A percentile compares a stretch with the other conserved stretches of the same genome.
Conservation (phyloP, 2,113 vertebrate species). For the Istiophorus platypterus region DNA sequence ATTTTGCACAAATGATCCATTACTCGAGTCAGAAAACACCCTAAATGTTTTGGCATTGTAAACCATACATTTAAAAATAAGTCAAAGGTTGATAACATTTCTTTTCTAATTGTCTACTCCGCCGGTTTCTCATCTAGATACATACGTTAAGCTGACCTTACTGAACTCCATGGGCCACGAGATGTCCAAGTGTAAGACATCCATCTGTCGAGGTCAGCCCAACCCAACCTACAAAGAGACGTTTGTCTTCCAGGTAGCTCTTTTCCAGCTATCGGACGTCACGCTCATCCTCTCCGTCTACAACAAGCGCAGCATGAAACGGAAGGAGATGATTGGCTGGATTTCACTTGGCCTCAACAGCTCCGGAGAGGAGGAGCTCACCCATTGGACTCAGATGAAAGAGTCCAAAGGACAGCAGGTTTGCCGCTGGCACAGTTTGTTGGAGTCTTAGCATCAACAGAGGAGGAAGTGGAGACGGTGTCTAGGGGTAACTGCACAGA, state of each 20-base stretch:
- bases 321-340: conserved; percentile 99
- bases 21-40: background rate
- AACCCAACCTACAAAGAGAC: conserved; percentile 98
- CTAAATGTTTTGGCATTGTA: background rate
- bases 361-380: conserved; percentile 96
- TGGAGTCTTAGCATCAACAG: conserved; percentile 89
- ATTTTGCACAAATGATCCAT: conserved; percentile 64
- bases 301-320: conserved; percentile 98
- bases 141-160: conserved; percentile 95
- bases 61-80: background rate
- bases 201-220: conserved; percentile 94
- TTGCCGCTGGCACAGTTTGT: conserved; percentile 94
- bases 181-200: conserved; percentile 99
- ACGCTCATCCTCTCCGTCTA: conserved; percentile 98
- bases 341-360: conserved; percentile 98
- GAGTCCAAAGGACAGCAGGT: conserved; percentile 98
- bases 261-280: conserved; percentile 98
- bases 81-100: conserved; percentile 2
- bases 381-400: conserved; percentile 98
- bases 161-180: conserved; percentile 99
- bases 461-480: background rate
- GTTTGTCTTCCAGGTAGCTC: conserved; percentile 97
- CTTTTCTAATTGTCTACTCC: conserved; percentile 21
- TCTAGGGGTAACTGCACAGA: background rate
- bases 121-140: conserved; percentile 85